Conservation (phyloP, 2,113 vertebrate genomes). For the Spilogale gracilis region DNA sequence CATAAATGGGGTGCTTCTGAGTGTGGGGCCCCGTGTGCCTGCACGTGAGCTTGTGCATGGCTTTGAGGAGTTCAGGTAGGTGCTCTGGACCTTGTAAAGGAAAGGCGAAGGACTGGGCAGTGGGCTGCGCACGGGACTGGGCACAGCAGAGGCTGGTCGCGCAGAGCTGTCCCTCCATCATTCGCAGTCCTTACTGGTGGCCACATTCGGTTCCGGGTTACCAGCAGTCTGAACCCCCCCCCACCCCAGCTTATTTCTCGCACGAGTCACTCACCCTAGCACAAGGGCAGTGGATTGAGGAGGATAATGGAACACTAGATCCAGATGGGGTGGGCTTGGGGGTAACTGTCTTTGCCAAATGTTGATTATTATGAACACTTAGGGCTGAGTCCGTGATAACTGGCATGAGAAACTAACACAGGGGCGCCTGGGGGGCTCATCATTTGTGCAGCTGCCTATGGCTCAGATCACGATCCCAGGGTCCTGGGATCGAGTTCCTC, state of each 20-base stretch:
- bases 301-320: neutral
- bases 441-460: no score
- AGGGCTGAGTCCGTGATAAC: neutral
- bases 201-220: neutral
- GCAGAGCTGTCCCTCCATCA: accelerated
- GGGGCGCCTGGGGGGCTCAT: no score
- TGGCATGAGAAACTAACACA: neutral
- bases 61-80: neutral
- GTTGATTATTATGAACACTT: neutral
- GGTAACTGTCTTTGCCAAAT: neutral
- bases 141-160: accelerated
- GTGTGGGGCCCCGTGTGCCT: neutral
- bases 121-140: neutral
- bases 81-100: neutral
- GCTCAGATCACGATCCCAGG: no score
- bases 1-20: neutral
- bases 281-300: neutral
- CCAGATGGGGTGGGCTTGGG: neutral
- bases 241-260: neutral
- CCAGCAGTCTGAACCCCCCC: accelerated
- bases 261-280: neutral
- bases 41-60: neutral
- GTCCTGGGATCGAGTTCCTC: no score
- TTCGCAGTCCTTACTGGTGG: accelerated
- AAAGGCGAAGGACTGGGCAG: neutral